Percentiles rank a stretch among this genome's conserved stretches.
These are phyloP conservation scores for Neoaliturus tenellus DNA, from an alignment of 2,888 invertebrate genomes.

Conservation along the genomic window DNA sequence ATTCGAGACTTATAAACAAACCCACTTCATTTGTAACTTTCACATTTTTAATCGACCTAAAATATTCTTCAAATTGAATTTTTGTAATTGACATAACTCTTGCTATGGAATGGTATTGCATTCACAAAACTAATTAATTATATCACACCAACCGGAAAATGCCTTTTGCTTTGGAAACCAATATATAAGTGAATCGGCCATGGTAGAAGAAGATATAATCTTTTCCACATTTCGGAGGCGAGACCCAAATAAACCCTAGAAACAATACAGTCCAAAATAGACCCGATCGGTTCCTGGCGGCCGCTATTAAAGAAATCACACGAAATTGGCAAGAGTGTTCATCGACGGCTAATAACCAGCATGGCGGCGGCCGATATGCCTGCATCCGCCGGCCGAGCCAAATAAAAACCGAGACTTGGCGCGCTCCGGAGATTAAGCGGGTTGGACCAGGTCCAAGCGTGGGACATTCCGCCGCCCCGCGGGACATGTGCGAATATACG, in stretches of 20 bases:
- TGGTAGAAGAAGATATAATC: no score
- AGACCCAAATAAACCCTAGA: neutral
- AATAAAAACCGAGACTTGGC: conserved; percentile 14
- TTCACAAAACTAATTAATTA: no score
- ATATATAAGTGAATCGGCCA: no score
- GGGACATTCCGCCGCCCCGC: neutral
- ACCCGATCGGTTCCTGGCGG: neutral
- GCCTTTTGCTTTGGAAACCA: no score
- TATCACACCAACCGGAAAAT: no score
- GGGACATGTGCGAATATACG: neutral
- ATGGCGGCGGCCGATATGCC: neutral
- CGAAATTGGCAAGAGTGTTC: conserved; percentile 2
- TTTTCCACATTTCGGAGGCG: neutral
- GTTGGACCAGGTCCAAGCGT: neutral
- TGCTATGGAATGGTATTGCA: no score
- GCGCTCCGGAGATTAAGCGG: neutral
- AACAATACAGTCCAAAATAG: neutral
- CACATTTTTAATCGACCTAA: no score
- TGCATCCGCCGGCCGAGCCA: conserved; percentile 10
- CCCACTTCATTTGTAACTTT: no score
- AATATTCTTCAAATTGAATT: no score
- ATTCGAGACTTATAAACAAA: no score
- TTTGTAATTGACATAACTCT: no score
- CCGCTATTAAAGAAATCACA: conserved; percentile 10
- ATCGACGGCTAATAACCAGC: conserved; percentile 21